Evolutionary conservation across 2,797 vertebrate genomes (phyloP).

Genomic region (Thamnophis elegans): DNA sequence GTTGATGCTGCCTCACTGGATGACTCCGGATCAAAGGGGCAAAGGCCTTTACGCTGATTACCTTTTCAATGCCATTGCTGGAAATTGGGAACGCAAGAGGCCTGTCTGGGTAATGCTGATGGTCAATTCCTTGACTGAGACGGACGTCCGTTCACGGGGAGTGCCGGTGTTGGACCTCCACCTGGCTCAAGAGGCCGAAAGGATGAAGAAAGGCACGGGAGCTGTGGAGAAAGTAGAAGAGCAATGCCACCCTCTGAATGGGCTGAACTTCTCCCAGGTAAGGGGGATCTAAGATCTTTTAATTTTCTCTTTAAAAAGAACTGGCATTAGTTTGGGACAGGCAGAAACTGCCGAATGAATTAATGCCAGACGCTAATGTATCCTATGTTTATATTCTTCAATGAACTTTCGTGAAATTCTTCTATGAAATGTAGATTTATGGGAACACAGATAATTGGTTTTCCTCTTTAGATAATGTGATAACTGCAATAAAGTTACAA

Average conservation of each 20-base stretch:
- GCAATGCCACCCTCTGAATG: constrained; percentile 83
- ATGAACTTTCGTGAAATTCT: neutral
- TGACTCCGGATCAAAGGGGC: constrained; percentile 83
- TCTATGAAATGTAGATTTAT: neutral
- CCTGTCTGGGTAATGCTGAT: constrained; percentile 90
- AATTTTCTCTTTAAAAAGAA: neutral
- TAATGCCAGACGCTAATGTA: neutral
- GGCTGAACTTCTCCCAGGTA: constrained; percentile 83
- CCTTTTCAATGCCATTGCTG: constrained; percentile 85
- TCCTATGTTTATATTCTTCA: neutral
- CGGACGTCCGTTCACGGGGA: constrained; percentile 80
- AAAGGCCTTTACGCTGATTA: constrained; percentile 85
- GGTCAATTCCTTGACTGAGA: constrained; percentile 87
- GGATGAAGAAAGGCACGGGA: constrained; percentile 77
- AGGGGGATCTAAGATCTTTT: constrained; percentile 7
- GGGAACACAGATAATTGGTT: neutral
- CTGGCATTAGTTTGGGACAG: too few species aligned
- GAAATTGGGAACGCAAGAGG: constrained; percentile 88
- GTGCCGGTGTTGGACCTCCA: constrained; percentile 84
- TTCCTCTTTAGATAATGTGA: neutral
- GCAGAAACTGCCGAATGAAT: neutral
- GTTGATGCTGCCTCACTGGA: constrained; percentile 87
- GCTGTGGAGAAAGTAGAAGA: constrained; percentile 79
- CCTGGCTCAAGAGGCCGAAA: constrained; percentile 84
- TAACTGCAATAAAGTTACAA: neutral